Evolutionary conservation across 2,113 vertebrate genomes (phyloP).

Genomic region (Noctilio leporinus): DNA sequence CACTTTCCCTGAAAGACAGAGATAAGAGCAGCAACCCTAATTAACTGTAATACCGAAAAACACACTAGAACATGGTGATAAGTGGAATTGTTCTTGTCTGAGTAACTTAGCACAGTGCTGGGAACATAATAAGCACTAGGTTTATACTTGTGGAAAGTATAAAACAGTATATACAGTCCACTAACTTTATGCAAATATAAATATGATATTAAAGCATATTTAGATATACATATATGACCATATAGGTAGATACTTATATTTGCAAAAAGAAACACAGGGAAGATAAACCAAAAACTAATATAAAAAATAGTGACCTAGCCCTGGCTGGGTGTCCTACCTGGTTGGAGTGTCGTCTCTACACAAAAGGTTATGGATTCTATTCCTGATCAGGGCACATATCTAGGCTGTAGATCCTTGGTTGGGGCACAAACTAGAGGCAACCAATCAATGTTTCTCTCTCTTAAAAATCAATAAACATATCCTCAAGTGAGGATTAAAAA

Average conservation of each 20-base stretch:
- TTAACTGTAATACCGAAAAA: conserved; percentile 25
- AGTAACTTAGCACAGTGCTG: conserved; percentile 4
- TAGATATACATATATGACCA: not conserved
- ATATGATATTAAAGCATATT: not conserved
- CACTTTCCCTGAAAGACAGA: conserved; percentile 35
- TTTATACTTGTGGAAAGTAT: not conserved
- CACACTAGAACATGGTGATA: conserved; percentile 31
- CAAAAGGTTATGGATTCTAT: no score
- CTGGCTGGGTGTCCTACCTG: no score
- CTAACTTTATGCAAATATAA: not conserved
- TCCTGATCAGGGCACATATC: no score
- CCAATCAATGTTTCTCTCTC: no score
- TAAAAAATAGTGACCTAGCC: not conserved
- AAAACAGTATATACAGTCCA: not conserved
- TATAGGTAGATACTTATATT: not conserved
- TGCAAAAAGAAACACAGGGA: not conserved
- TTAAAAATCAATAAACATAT: no score
- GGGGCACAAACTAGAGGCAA: no score
- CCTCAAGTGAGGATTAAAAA: no score
- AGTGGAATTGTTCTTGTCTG: conserved; percentile 11
- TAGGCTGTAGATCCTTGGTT: no score
- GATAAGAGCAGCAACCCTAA: conserved; percentile 45
- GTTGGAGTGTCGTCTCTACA: no score
- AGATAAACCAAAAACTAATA: not conserved
- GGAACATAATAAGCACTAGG: not conserved